Base-by-base conservation (phyloP, 2,797 vertebrate species). In the Semotilus atromaculatus region DNA sequence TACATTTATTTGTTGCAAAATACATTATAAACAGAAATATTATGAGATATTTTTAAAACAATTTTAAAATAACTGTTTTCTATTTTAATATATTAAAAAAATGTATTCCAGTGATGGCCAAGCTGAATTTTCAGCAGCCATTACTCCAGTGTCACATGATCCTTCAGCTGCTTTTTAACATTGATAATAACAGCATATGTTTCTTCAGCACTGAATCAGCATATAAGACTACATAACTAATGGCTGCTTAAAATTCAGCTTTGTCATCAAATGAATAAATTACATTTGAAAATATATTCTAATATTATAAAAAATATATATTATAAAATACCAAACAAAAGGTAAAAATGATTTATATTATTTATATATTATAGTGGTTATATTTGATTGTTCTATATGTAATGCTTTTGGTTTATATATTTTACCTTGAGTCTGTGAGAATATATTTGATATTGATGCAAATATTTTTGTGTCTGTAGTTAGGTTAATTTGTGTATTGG, bases 141-240 rank as follows among this genome's bases (percentile, higher is more conserved):
- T 58, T n/a, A n/a, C 53, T 60, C n/a, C 55, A 58, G n/a, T 60
- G 23, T 60, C 55, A 60, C 58, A 60, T 60, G 58, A 60, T 60
- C 4, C 13, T 26, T 60, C 11, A 60, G 58, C 58, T 60, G n/a
- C n/a, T 60, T 60, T 60, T 60, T 60, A 60, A 26, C 11, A 26
- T 26, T 14, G 10, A 26, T 26, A 26, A 60, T 60, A 60, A 60
- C 23, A 58, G 0, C 3, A 53, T 3, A 26, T 26, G n/a, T 60
- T 60, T 60, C 55, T 60, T 60, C 23, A 60, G n/a, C n/a, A 26
- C 14, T n/a, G 13, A 14, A 26, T 26, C 5, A 26, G n/a, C 11
- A 29, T 5, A 26, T 60, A 60, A 60, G 2, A 60, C 58, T 29
- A 5, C n/a, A n/a, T n/a, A 1, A 14, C 11, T 60, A 60, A 62